Evolutionary conservation across 37 sponge, comb jelly and placozoan species (phyloP).

Genomic region (Haliclona indistincta): DNA sequence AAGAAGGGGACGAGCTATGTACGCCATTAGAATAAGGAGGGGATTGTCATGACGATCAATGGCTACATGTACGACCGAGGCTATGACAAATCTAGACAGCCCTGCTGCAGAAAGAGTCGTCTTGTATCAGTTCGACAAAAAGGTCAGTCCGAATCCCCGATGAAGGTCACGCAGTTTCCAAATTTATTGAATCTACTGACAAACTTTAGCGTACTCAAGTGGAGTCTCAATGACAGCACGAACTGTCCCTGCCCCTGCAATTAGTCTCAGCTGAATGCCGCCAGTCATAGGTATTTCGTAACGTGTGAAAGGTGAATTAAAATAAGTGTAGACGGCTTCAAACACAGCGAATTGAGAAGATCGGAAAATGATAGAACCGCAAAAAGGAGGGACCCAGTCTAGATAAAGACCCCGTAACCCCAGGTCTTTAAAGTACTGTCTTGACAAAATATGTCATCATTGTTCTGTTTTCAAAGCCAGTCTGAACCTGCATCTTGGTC

Average conservation of each 20-base stretch:
- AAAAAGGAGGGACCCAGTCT: slow-evolving; percentile 53
- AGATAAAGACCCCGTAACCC: slow-evolving; percentile 64
- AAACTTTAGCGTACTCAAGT: slow-evolving; percentile 57
- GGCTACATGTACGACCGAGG: no score
- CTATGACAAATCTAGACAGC: no score
- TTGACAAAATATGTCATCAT: slow-evolving; percentile 23
- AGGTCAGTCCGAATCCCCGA: slow-evolving; percentile 69
- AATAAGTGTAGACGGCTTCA: slow-evolving; percentile 40
- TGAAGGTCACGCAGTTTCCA: slow-evolving; percentile 38
- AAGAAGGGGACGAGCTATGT: no score
- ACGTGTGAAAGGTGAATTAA: slow-evolving; percentile 5
- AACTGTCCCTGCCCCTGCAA: slow-evolving; percentile 29
- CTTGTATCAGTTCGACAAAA: no score
- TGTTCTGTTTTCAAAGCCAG: slow-evolving; percentile 44
- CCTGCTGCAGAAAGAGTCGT: no score
- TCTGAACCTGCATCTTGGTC: slow-evolving; percentile 77
- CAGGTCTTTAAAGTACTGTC: slow-evolving; percentile 40
- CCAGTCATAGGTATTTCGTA: slow-evolving; percentile 27
- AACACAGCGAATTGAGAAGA: slow-evolving; percentile 71
- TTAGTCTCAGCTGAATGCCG: slow-evolving; percentile 29
- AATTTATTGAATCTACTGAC: slow-evolving; percentile 47
- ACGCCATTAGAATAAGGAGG: no score
- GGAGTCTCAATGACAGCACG: slow-evolving; percentile 65
- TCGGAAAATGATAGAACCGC: slow-evolving; percentile 62
- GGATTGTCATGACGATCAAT: no score